phyloP scores from a whole-genome alignment of 1,140 invertebrate species.

The Chelonus insularis region DNA sequence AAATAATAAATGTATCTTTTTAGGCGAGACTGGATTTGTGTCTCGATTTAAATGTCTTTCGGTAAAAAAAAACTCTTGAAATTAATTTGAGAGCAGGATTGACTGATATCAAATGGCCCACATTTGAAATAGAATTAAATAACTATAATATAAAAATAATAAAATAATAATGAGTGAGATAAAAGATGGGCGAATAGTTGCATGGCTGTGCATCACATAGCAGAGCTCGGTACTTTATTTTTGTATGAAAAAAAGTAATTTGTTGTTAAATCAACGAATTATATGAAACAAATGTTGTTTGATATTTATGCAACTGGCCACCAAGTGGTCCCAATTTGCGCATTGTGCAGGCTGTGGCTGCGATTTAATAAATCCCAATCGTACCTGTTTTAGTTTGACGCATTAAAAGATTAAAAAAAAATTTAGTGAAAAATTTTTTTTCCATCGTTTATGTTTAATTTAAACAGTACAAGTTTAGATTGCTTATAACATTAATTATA shows the following conservation, averaged over 20 bases:
- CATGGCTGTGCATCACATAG: no score
- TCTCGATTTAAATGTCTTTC: conserved; percentile 1
- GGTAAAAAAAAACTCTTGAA: not conserved
- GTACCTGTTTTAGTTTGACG: conserved; percentile 48
- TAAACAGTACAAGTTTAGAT: not conserved
- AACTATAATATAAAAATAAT: conserved; percentile 31
- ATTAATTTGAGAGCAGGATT: not conserved
- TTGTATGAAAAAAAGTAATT: conserved; percentile 54
- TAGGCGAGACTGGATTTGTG: conserved; percentile 18
- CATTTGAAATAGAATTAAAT: not conserved
- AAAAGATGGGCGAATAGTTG: conserved; percentile 56
- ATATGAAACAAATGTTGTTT: conserved; percentile 53
- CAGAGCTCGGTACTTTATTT: conserved; percentile 60
- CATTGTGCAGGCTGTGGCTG: conserved; percentile 36
- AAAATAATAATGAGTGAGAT: conserved; percentile 35
- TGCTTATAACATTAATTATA: conserved; percentile 7
- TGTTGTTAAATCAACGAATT: conserved; percentile 52
- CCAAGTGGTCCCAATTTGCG: conserved; percentile 49
- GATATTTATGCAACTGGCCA: conserved; percentile 58
- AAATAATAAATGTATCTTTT: conserved; percentile 27
- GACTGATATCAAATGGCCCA: conserved; percentile 1
- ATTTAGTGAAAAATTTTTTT: conserved; percentile 8
- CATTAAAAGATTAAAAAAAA: conserved; percentile 31
- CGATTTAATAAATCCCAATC: conserved; percentile 33
- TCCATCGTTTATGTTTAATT: conserved; percentile 27